Conservation (phyloP, 2,888 invertebrate genomes). For the Apantesis nais region DNA sequence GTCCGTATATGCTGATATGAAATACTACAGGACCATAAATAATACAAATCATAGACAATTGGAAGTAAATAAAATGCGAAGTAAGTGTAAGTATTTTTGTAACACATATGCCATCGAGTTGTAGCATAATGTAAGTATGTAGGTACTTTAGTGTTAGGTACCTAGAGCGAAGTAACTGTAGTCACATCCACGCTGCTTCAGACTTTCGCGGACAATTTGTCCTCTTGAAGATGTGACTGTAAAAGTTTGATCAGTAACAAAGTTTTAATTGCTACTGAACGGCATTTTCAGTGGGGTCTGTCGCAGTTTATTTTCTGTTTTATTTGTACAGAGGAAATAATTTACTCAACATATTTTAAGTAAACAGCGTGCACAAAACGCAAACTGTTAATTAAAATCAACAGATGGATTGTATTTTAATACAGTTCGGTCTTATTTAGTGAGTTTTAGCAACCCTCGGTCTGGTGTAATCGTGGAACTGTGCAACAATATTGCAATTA, state of each 20-base stretch:
- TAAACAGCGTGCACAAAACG: conserved; percentile 27
- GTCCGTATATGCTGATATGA: background rate
- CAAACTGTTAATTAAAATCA: conserved; percentile 20
- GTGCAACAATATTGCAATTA: no score
- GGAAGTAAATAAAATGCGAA: background rate
- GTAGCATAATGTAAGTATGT: conserved; percentile 25
- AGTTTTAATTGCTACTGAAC: conserved; percentile 82
- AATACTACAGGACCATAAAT: background rate
- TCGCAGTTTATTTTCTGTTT: conserved; percentile 64
- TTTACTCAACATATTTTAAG: conserved; percentile 48
- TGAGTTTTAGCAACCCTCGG: background rate
- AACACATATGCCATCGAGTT: conserved; percentile 1
- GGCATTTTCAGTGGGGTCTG: conserved; percentile 65
- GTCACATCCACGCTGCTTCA: conserved; percentile 60
- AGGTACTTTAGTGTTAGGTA: conserved; percentile 52
- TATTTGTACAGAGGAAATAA: conserved; percentile 62
- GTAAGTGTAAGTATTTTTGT: background rate
- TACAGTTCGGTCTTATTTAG: background rate
- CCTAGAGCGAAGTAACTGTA: conserved; percentile 55
- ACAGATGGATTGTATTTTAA: background rate
- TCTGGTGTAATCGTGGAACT: background rate
- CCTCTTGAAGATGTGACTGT: conserved; percentile 71
- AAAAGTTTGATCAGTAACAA: conserved; percentile 79
- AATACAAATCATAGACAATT: background rate
- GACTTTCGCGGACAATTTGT: conserved; percentile 61